A percentile compares a stretch with the other conserved stretches of the same genome.
phyloP scores from a whole-genome alignment of 2,797 vertebrate species.

The Coreius guichenoti region DNA sequence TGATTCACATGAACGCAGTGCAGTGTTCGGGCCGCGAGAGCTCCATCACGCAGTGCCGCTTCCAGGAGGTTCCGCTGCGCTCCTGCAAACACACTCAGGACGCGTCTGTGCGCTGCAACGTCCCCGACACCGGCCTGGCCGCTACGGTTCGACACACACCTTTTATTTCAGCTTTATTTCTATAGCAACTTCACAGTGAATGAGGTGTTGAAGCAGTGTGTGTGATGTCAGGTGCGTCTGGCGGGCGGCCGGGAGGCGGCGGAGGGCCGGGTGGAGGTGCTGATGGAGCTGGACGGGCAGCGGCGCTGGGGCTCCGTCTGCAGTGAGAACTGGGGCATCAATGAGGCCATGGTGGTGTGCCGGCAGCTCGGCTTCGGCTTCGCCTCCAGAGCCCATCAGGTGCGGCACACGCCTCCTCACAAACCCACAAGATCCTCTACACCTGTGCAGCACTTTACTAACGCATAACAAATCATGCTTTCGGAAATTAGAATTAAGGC shows the following conservation, averaged over 20 bases:
- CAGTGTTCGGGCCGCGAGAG: conserved; percentile 85
- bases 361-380: conserved; percentile 86
- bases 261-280: conserved; percentile 86
- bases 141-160: conserved; percentile 69
- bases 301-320: conserved; percentile 84
- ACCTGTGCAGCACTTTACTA: no score
- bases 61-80: conserved; percentile 77
- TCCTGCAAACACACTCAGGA: conserved; percentile 88
- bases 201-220: not conserved
- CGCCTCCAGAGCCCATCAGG: conserved; percentile 85
- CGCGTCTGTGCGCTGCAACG: conserved; percentile 88
- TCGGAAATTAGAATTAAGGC: no score
- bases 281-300: conserved; percentile 74
- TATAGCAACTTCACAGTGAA: no score
- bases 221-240: conserved; percentile 79
- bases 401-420: conserved; percentile 50
- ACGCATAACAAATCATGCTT: no score
- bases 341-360: conserved; percentile 87
- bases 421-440: no score
- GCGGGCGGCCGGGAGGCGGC: conserved; percentile 77
- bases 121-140: conserved; percentile 83
- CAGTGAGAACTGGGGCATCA: conserved; percentile 85
- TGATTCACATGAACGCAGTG: conserved; percentile 92
- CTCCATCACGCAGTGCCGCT: conserved; percentile 83
- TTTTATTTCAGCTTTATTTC: no score